Base-by-base conservation (phyloP, 1,140 invertebrate species). In the Formica exsecta region DNA sequence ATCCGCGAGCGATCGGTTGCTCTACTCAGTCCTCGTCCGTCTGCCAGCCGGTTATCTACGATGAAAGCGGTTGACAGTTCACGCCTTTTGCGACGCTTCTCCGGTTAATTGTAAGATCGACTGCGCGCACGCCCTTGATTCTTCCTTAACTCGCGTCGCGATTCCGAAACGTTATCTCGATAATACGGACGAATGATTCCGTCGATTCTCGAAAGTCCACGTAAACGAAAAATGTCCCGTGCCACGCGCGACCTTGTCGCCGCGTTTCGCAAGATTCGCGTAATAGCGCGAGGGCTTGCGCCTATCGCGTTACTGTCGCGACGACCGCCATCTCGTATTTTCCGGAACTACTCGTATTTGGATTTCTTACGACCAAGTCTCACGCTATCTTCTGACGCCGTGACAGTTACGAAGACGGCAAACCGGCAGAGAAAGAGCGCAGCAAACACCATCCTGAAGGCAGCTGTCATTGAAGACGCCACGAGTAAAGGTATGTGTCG, bases 21-120 rank as follows among this genome's bases (percentile, higher is more conserved):
- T 91, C 93, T 94, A 94, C 92, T 94, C 94, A 95, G 94, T 95
- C 90, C 92, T 93, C 94, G 92, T 92, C 92, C 92, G 93, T 92
- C 91, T 92, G 93, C 91, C 94, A 94, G 92, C 92, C 93, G 92
- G 91, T 93, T 91, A 90, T 93, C 89, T 86, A 92, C 92, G 88
- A 89, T 90, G 90, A 74, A 79, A 76, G 83, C 51, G 83, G 87
- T 88, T 92, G 91, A 91, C 90, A 91, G 89, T 85, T 91, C 83
- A 86, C 68, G 81, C 64, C 38, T 51, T 86, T 80, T 29, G 38
- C 65, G 79, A 65, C 66, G 54, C 66, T 54, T 51, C 19, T 62
- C 44, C 25, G 29, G 48, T 4, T 25, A 8, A 44, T 51, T 51
- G 48, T 19, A 13, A 29, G 25, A 41, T 68, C 32, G 11, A 19